Base-by-base conservation (phyloP, 2,888 invertebrate genomes). In the Xestia c-nigrum region DNA sequence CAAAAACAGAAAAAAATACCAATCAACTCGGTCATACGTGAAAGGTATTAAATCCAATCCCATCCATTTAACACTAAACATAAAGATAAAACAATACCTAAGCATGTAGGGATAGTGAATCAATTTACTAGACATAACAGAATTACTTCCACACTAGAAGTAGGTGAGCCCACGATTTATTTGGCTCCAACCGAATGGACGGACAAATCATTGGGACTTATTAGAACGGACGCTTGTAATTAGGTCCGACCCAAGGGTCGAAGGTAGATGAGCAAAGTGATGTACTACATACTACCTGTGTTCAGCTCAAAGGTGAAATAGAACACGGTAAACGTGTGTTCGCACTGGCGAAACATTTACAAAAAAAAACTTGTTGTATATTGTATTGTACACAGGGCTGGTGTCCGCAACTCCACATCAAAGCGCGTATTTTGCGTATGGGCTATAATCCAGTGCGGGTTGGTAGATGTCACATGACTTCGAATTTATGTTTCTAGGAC, bases 61-160 rank as follows among this genome's bases (percentile, higher is more conserved):
- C 9, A 40, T 67, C 40, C 14, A 1, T 43, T 38, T 38, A 52
- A 69, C n/a, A 69, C 24, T 3, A 9, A 46, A 21, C 6, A 24
- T 31, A 31, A 47, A 52, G 61, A 72, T 31, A 72, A 72, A 61
- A 61, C n/a, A 43, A 55, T 10, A 64, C 31, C 3, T 38, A 31
- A 52, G 24, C 38, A 14, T 47, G 0, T 40, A 19, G 12, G 16
- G 14, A 55, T 7, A 57, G 81, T 61, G 24, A 89, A 88, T 89
- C 89, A 89, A 91, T 90, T 90, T 83, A 74, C 86, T 40, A 82
- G 84, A 88, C 84, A 78, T 88, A 88, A 87, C 84, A 68, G 76
- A 87, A 85, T 89, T 88, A 86, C 71, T 69, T 70, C 65, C 78
- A 81, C 77, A 76, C 76, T 74, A 78, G 80, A 78, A 69, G 52